Base-by-base conservation (phyloP, 2,888 invertebrate species). In the Tenthredo livida region DNA sequence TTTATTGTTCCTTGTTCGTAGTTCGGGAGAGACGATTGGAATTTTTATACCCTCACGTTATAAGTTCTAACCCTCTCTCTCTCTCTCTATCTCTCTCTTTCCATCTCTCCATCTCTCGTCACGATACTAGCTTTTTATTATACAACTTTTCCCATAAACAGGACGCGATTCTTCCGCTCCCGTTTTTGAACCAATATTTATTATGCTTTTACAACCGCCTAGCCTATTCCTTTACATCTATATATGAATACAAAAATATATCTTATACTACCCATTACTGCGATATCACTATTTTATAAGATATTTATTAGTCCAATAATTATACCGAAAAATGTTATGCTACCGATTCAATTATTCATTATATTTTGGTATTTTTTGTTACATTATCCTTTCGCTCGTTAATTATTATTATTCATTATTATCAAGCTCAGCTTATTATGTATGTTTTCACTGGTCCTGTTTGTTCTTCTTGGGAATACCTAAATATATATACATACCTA, bases 121-220 rank as follows among this genome's bases (percentile, higher is more conserved):
- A 50, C 77, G 47, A 50, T 77, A 77, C 87, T 87, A 84, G 84
- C 86, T 83, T 89, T 90, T 89, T 88, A 89, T 89, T 88, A 87
- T 85, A 85, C 86, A 90, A 90, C 86, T 89, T 90, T 86, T 72
- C 86, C 85, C 87, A 87, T 88, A 90, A 90, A 89, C 89, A 86
- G 86, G 86, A 86, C 85, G 65, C 87, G 86, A 84, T 86, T 65
- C 65, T 70, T 83, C 67, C 70, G 58, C 83, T 84, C 84, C 85
- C 87, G 85, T 88, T 88, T 87, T 87, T 85, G 87, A 85, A 87
- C 82, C 84, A 86, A 87, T 89, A 90, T 90, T 89, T 90, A 90
- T 88, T 87, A 73, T 84, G 87, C 86, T 88, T 88, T 87, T 87
- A 87, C 85, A 84, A 82, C 78, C 40, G 17, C 40, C 10, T n/a